Percentiles rank a stretch among this genome's conserved stretches.
phyloP scores from a whole-genome alignment of 2,888 invertebrate genomes.

The Orthosia incerta region DNA sequence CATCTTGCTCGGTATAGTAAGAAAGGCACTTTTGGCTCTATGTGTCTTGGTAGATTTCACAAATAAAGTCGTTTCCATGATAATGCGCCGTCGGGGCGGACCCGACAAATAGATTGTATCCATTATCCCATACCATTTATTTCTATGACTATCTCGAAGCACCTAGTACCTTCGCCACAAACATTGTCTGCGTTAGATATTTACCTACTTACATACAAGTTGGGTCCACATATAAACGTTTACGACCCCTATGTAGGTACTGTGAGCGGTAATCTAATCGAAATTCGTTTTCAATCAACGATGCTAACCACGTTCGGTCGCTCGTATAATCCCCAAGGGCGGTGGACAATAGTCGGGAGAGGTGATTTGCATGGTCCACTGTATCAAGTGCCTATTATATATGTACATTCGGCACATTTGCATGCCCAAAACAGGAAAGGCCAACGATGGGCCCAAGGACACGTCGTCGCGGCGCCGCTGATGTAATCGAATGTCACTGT shows the following conservation, averaged over 20 bases:
- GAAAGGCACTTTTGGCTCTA: slow-evolving; percentile 38
- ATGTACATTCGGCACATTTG: slow-evolving; percentile 85
- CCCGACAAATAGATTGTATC: slow-evolving; percentile 70
- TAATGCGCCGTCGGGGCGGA: slow-evolving; percentile 67
- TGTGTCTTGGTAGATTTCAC: slow-evolving; percentile 67
- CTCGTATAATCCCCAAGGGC: slow-evolving; percentile 86
- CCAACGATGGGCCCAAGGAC: slow-evolving; percentile 76
- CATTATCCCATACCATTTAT: slow-evolving; percentile 69
- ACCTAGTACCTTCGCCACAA: slow-evolving; percentile 56
- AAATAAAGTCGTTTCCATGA: slow-evolving; percentile 73
- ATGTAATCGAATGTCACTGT: slow-evolving; percentile 83
- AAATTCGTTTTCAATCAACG: slow-evolving; percentile 83
- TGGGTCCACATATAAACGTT: slow-evolving; percentile 69
- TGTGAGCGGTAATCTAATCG: slow-evolving; percentile 77
- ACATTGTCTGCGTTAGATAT: slow-evolving; percentile 55
- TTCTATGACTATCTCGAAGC: slow-evolving; percentile 68
- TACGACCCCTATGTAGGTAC: slow-evolving; percentile 74
- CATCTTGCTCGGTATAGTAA: slow-evolving; percentile 37
- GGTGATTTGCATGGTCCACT: slow-evolving; percentile 84
- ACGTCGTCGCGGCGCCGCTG: slow-evolving; percentile 79
- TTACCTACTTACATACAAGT: slow-evolving; percentile 60
- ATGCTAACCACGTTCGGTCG: slow-evolving; percentile 84
- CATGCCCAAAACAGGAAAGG: slow-evolving; percentile 84
- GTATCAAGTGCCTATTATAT: slow-evolving; percentile 77
- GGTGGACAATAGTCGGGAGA: slow-evolving; percentile 87